phyloP scores from a whole-genome alignment of 2,888 invertebrate species.

The Drosophila meridionalis region DNA sequence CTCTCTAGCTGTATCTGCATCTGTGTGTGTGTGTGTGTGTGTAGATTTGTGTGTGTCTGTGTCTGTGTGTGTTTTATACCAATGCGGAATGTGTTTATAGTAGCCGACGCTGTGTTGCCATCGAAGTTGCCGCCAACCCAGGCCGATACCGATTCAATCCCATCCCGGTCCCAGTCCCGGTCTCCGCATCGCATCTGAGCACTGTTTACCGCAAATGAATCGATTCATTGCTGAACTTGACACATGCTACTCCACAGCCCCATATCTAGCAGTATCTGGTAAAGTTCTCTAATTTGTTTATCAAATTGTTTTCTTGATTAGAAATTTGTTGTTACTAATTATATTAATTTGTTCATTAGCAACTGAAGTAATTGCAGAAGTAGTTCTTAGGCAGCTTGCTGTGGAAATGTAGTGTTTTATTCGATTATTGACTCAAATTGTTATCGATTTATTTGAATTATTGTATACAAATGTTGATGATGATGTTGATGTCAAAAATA shows the following conservation, averaged over 20 bases:
- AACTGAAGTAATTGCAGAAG: not conserved
- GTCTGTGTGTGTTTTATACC: slow-evolving; percentile 8
- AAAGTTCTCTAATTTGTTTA: not conserved
- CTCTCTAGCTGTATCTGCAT: not conserved
- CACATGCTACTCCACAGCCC: slow-evolving; percentile 10
- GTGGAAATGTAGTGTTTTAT: too few relatives aligned
- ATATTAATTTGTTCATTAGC: not conserved
- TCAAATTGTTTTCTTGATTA: not conserved
- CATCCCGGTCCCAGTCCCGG: not conserved
- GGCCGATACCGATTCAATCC: slow-evolving; percentile 1
- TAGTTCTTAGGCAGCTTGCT: not conserved
- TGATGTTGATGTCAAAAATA: too few relatives aligned
- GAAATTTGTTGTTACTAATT: not conserved
- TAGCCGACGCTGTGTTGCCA: slow-evolving; percentile 40
- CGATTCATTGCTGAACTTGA: slow-evolving; percentile 18
- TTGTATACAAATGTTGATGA: too few relatives aligned
- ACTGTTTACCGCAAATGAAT: slow-evolving; percentile 30
- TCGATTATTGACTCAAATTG: too few relatives aligned
- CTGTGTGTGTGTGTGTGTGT: not conserved
- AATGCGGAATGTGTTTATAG: slow-evolving; percentile 75
- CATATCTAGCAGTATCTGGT: not conserved
- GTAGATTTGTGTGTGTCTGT: not conserved
- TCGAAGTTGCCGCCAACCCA: slow-evolving; percentile 48
- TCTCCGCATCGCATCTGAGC: slow-evolving; percentile 3
- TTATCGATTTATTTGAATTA: too few relatives aligned